Evolutionary conservation across 2,113 vertebrate genomes (phyloP).

Genomic region (Cercocebus atys): DNA sequence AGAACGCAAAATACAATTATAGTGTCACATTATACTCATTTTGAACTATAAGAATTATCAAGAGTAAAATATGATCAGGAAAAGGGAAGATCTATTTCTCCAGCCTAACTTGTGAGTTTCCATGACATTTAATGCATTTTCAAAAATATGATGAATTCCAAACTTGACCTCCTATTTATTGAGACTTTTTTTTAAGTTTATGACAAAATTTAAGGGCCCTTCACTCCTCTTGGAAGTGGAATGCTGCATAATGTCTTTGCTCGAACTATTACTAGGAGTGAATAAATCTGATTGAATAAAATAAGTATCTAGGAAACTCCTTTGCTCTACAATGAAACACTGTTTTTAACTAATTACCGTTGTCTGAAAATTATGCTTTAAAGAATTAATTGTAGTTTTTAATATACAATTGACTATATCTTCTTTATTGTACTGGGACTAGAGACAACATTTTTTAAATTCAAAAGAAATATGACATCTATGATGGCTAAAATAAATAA

Average conservation of each 20-base stretch:
- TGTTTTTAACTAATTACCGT: neutral
- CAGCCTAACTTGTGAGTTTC: slow-evolving; percentile 28
- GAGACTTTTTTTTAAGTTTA: neutral
- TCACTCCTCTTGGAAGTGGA: neutral
- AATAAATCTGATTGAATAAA: neutral
- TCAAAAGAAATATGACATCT: neutral
- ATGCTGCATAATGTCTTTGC: neutral
- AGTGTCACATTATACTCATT: neutral
- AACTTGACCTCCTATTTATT: neutral
- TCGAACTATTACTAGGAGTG: neutral
- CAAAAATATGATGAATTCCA: slow-evolving; percentile 6
- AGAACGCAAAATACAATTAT: slow-evolving; percentile 44
- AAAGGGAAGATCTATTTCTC: neutral
- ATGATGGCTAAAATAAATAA: slow-evolving; percentile 18
- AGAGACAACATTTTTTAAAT: slow-evolving; percentile 32
- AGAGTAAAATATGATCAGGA: neutral
- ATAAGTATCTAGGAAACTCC: neutral
- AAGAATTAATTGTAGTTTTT: neutral
- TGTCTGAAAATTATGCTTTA: neutral
- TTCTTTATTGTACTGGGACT: neutral
- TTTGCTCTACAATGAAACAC: neutral
- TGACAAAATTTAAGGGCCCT: neutral
- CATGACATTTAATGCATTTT: slow-evolving; percentile 3
- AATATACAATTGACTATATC: neutral
- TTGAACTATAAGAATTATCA: slow-evolving; percentile 31